Evolutionary conservation across 2,888 invertebrate species (phyloP).

Genomic region (Drosophila birchii): DNA sequence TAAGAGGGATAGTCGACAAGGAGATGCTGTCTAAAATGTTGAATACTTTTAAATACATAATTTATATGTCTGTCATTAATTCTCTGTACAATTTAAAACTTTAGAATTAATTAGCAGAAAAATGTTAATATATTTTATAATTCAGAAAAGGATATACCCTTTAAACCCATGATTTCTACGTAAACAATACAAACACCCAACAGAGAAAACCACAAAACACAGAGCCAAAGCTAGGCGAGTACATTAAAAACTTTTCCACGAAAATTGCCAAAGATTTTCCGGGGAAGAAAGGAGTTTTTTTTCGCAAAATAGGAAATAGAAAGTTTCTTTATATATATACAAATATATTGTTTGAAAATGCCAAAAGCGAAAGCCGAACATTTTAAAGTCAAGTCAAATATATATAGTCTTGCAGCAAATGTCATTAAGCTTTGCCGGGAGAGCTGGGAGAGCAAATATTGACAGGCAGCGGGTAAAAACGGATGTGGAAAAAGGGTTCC

Average conservation of each 20-base stretch:
- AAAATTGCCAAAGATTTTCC: conserved; percentile 45
- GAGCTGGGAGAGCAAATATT: conserved; percentile 44
- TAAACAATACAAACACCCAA: conserved; percentile 31
- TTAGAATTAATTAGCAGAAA: neutral
- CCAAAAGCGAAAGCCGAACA: conserved; percentile 29
- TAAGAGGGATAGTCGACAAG: neutral
- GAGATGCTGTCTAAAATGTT: neutral
- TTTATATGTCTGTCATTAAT: too few species aligned
- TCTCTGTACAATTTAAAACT: neutral
- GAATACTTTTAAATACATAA: too few species aligned
- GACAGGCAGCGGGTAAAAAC: conserved; percentile 26
- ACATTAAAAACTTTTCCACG: conserved; percentile 73
- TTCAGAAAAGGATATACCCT: neutral
- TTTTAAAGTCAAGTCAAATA: conserved; percentile 61
- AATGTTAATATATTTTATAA: neutral
- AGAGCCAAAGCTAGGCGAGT: conserved; percentile 18
- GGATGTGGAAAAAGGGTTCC: conserved; percentile 23
- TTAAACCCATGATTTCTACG: neutral
- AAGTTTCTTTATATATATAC: conserved; percentile 22
- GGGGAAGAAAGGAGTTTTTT: conserved; percentile 35
- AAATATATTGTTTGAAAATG: conserved; percentile 8
- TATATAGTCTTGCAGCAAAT: conserved; percentile 31
- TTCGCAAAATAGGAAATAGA: conserved; percentile 42
- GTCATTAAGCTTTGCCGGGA: conserved; percentile 34
- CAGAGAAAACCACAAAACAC: conserved; percentile 27